These are phyloP conservation scores for Athalia cordata DNA, from an alignment of 2,888 invertebrate genomes.

Conservation along the genomic window DNA sequence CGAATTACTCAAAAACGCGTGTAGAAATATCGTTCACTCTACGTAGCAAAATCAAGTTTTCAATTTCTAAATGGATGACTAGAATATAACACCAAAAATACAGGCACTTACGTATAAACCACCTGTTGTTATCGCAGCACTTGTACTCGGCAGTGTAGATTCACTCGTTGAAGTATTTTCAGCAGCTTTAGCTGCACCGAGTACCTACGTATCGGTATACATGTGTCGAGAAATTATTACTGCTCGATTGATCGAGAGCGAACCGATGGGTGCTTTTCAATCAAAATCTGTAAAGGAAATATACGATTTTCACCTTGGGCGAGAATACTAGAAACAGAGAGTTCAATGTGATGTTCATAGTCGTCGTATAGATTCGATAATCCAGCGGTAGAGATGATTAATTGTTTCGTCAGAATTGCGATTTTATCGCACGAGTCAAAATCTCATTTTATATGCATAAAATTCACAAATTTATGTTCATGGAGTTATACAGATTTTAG, in stretches of 20 bases:
- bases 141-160: constrained; percentile 10
- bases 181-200: constrained; percentile 3
- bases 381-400: too few relatives aligned
- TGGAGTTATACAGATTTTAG: too few relatives aligned
- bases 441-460: too few relatives aligned
- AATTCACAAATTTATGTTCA: too few relatives aligned
- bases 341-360: neutral
- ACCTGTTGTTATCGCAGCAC: constrained; percentile 65
- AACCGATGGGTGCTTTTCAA: neutral
- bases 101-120: constrained; percentile 63
- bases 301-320: neutral
- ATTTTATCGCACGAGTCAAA: too few relatives aligned
- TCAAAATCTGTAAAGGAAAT: constrained; percentile 18
- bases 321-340: too few relatives aligned
- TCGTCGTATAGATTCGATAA: neutral
- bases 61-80: neutral
- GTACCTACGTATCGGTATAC: neutral
- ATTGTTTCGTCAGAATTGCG: too few relatives aligned
- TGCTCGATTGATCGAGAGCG: constrained; percentile 8
- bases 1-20: too few relatives aligned
- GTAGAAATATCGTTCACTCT: too few relatives aligned
- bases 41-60: neutral
- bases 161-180: neutral
- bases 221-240: neutral
- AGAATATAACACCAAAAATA: constrained; percentile 8